A percentile compares a stretch with the other conserved stretches of the same genome.
Conservation (phyloP, 2,113 vertebrate species). For the Bufo bufo region DNA sequence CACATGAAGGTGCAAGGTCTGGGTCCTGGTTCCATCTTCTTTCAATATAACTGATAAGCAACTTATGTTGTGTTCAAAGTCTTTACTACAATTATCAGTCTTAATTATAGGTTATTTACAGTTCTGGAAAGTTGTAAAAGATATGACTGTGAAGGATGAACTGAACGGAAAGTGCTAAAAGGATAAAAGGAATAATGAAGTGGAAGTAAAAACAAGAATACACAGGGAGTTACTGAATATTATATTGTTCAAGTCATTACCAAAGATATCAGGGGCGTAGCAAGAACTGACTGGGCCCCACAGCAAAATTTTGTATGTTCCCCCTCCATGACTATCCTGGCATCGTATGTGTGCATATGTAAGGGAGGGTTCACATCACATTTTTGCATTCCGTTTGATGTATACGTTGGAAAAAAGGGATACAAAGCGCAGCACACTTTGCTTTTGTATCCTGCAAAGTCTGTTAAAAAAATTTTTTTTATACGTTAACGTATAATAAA, state of each 20-base stretch:
- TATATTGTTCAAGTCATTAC: background rate
- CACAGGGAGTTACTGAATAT: background rate
- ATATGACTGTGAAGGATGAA: background rate
- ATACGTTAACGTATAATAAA: too few species aligned
- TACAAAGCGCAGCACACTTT: too few species aligned
- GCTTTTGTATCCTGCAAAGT: too few species aligned
- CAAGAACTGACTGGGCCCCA: too few species aligned
- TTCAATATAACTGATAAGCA: slow-evolving; percentile 1
- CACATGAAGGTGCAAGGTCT: slow-evolving; percentile 24
- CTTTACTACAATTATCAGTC: background rate
- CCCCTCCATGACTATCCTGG: too few species aligned
- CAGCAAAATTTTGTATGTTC: too few species aligned
- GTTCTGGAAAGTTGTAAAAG: background rate
- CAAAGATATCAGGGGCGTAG: too few species aligned
- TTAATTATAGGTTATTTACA: slow-evolving; percentile 8
- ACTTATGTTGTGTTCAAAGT: background rate
- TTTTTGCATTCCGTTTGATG: too few species aligned
- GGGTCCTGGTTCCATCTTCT: background rate
- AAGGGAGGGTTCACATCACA: too few species aligned
- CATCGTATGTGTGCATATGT: too few species aligned
- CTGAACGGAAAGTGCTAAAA: background rate
- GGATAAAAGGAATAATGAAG: background rate
- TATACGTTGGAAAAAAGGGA: too few species aligned
- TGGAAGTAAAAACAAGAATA: background rate
- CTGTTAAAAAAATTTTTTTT: too few species aligned